phyloP scores from a whole-genome alignment of 2,888 invertebrate species.

The Acleris emargana region DNA sequence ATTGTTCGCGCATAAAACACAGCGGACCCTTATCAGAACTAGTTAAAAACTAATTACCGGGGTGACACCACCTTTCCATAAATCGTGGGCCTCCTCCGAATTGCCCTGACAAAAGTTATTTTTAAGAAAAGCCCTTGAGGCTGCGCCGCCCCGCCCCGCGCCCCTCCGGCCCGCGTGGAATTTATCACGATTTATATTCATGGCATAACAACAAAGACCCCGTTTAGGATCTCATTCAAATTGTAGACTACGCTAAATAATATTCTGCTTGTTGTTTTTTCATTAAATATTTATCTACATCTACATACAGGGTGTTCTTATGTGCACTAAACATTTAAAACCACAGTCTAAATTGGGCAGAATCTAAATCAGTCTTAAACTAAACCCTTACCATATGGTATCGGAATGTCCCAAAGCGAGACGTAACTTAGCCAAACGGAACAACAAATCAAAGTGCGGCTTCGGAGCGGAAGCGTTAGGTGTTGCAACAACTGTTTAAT shows the following conservation, averaged over 20 bases:
- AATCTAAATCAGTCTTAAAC: conserved; percentile 15
- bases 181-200: conserved; percentile 86
- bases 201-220: conserved; percentile 81
- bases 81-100: conserved; percentile 78
- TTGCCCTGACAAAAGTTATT: conserved; percentile 84
- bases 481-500: conserved; percentile 65
- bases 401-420: conserved; percentile 65
- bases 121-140: conserved; percentile 83
- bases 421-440: conserved; percentile 70
- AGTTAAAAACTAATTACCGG: conserved; percentile 84
- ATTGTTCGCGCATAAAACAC: conserved; percentile 74
- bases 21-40: conserved; percentile 82
- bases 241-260: conserved; percentile 67
- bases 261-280: conserved; percentile 43
- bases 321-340: no score
- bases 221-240: conserved; percentile 78
- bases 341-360: not conserved
- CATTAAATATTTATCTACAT: conserved; percentile 12
- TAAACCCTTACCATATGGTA: conserved; percentile 63
- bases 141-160: conserved; percentile 55
- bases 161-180: conserved; percentile 67
- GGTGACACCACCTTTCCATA: conserved; percentile 83
- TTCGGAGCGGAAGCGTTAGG: conserved; percentile 73
- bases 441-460: conserved; percentile 79
- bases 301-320: conserved; percentile 14